Evolutionary conservation across 2,113 vertebrate species (phyloP).

Genomic region (Vimba vimba): DNA sequence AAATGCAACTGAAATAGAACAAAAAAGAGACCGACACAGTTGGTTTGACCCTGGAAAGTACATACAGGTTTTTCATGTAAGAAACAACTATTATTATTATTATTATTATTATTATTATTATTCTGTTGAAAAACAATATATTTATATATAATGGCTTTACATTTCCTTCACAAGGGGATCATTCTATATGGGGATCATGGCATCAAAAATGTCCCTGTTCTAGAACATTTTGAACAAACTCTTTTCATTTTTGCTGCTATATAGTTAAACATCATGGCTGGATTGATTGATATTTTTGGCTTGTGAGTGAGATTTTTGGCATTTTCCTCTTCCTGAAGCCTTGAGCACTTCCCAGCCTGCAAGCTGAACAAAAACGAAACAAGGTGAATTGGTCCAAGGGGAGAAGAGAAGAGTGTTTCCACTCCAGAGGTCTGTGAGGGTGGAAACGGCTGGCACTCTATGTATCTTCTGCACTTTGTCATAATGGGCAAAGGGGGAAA

Average conservation of each 20-base stretch:
- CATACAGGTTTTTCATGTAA: not conserved
- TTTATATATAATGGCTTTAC: too few relatives aligned
- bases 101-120: not conserved
- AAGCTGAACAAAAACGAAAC: slow-evolving; percentile 11
- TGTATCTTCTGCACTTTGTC: slow-evolving; percentile 1
- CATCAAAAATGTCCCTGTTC: not conserved
- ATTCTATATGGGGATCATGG: not conserved
- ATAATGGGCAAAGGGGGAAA: not conserved
- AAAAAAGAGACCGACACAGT: not conserved
- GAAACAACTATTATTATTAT: not conserved
- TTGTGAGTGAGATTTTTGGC: not conserved
- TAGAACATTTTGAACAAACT: not conserved
- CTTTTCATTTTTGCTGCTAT: not conserved
- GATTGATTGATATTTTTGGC: slow-evolving; percentile 2
- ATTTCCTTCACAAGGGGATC: not conserved
- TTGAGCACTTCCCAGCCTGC: slow-evolving; percentile 26
- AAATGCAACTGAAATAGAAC: slow-evolving; percentile 23
- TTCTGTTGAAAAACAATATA: too few relatives aligned
- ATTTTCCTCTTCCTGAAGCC: slow-evolving; percentile 34
- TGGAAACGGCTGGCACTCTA: slow-evolving; percentile 24
- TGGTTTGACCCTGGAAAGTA: not conserved
- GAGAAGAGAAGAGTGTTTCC: slow-evolving; percentile 14
- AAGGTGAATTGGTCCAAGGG: slow-evolving; percentile 4
- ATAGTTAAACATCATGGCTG: not conserved
- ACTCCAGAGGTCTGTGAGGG: not conserved